phyloP scores from a whole-genome alignment of 1,140 invertebrate genomes.

The Atta texana region DNA sequence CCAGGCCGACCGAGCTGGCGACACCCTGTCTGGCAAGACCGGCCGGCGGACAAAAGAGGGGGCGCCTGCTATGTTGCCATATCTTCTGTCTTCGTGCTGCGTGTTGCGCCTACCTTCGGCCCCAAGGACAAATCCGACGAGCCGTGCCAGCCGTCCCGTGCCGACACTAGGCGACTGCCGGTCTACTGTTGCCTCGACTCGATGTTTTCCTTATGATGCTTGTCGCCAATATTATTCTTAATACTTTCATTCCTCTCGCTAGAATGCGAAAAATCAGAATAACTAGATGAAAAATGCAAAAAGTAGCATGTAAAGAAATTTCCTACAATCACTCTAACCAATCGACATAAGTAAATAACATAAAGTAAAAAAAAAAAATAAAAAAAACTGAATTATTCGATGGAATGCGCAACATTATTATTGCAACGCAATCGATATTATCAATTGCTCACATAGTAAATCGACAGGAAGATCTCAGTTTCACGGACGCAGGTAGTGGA shows the following conservation, averaged over 20 bases:
- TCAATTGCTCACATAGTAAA: background rate
- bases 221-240: constrained; percentile 68
- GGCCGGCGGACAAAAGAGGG: constrained; percentile 85
- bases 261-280: constrained; percentile 8
- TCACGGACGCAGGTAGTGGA: constrained; percentile 66
- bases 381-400: background rate
- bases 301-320: constrained; percentile 15
- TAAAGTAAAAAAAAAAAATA: background rate
- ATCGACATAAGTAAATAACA: background rate
- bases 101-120: constrained; percentile 79
- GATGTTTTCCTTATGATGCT: constrained; percentile 63
- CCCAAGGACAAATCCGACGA: constrained; percentile 85
- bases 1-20: constrained; percentile 91
- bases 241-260: background rate
- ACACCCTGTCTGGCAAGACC: constrained; percentile 95
- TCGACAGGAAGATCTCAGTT: constrained; percentile 29
- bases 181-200: constrained; percentile 63
- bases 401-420: background rate
- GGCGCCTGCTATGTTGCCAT: constrained; percentile 88
- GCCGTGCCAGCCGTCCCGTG: constrained; percentile 84
- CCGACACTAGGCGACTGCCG: constrained; percentile 81
- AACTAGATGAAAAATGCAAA: background rate
- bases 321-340: background rate
- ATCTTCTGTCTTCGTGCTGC: constrained; percentile 82
- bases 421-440: background rate